Percentiles rank a stretch among this genome's conserved stretches.
Evolutionary conservation across 2,888 invertebrate species (phyloP).

Genomic region (Caradrina clavipalpis): DNA sequence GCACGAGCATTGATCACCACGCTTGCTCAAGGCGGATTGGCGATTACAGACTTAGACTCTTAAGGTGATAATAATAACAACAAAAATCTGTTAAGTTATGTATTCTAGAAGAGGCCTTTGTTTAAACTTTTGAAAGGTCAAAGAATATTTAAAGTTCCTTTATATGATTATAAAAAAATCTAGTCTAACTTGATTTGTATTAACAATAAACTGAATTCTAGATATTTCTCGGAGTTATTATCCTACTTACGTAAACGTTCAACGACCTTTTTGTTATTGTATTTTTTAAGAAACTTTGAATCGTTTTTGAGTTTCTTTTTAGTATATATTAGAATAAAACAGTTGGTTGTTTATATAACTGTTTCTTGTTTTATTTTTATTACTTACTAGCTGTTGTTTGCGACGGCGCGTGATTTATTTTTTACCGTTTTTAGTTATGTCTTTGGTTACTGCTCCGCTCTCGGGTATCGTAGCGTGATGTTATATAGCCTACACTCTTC

Average conservation of each 20-base stretch:
- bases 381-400: not conserved
- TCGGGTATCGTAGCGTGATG: too few species aligned
- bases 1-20: too few species aligned
- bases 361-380: slow-evolving; percentile 17
- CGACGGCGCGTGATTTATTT: too few species aligned
- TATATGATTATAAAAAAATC: not conserved
- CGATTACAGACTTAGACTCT: too few species aligned
- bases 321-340: slow-evolving; percentile 2
- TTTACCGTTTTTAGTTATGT: too few species aligned
- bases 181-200: slow-evolving; percentile 1
- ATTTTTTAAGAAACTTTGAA: not conserved
- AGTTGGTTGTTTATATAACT: slow-evolving; percentile 9
- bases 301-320: not conserved
- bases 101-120: not conserved
- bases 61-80: too few species aligned
- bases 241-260: slow-evolving; percentile 31
- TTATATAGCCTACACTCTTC: too few species aligned
- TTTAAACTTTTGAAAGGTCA: not conserved
- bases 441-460: too few species aligned
- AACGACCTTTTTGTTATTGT: slow-evolving; percentile 44
- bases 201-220: slow-evolving; percentile 24
- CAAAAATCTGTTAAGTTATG: not conserved
- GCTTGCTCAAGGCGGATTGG: too few species aligned
- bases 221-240: slow-evolving; percentile 11
- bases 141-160: not conserved